Base-by-base conservation (phyloP, 2,113 vertebrate species). In the Steatornis caripensis region DNA sequence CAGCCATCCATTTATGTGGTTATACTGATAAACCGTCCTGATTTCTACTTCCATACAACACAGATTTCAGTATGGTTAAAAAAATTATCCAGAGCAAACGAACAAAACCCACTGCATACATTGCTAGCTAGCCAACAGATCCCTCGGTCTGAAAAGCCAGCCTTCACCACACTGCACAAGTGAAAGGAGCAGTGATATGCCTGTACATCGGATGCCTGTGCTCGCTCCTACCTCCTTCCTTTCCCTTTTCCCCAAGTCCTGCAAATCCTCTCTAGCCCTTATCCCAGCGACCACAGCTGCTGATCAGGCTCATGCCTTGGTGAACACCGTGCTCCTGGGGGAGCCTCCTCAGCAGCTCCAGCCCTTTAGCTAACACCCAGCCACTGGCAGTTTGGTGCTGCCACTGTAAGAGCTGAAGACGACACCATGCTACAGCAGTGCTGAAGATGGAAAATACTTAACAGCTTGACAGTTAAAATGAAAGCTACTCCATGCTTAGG, bases 141-240 rank as follows among this genome's bases (percentile, higher is more conserved):
- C 16, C 41, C n/a, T 39, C 1, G 2, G 46, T 32, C 46, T 48
- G 46, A 60, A 87, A 87, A 72, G 27, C 36, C 71, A 51, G 58
- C 21, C 36, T 71, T 61, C 53, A 37, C 41, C 49, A 45, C 2
- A 1, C 27, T 7, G 60, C 32, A 55, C 20, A 43, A 76, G n/a
- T 1, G 0, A 71, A 60, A 81, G 36, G 51, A 65, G 57, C 45
- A 30, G 37, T 2, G n/a, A 41, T 9, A 8, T 15, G 22, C 75
- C 53, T 21, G 5, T 32, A 39, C 3, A 1, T 27, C 1, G 0
- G 14, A 43, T 22, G 24, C 11, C 2, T 6, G 1, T 14, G 43
- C 13, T 70, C 24, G 10, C 15, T 22, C 49, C 32, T 51, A 29
- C 10, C 18, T 69, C 43, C 49, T 58, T 74, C 74, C 41, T 74